Base-by-base conservation (phyloP, 2,888 invertebrate species). In the Drosophila nr. medialis region DNA sequence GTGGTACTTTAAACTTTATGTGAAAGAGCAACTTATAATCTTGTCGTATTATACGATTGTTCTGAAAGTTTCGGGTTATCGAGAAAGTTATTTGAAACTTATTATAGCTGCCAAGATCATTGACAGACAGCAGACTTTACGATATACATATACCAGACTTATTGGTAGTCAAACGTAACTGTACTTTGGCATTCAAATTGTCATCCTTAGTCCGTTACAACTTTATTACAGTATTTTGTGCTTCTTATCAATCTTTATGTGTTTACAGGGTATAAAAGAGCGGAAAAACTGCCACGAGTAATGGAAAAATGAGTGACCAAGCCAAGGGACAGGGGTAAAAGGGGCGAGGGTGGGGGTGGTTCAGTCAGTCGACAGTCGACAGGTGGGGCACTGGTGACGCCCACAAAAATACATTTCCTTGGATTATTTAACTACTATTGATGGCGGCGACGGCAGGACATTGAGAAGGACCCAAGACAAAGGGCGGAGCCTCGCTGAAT, bases 351-450 rank as follows among this genome's bases (percentile, higher is more conserved):
- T 32, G 27, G 18, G 13, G 18, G 30, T 62, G 32, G 29, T 21
- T 21, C 18, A 32, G 21, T 48, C 45, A 21, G 24, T 24, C 15
- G 45, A 24, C 45, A 45, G 45, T 21, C 45, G 45, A 45, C 29
- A 30, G 38, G 40, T 62, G 40, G 34, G 45, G 34, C 8, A 27
- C 32, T 48, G 49, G 64, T 56, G 67, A 80, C 86, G 77, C 86
- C 81, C 86, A 78, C 83, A 76, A 71, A 83, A 83, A 81, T 78
- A 81, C 81, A 83, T 86, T 86, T 81, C 72, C 84, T 85, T 82
- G 82, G 82, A 82, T 82, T 82, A 82, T 82, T 85, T 85, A 82
- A 85, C 85, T 85, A 80, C 82, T 78, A 81, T 80, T 83, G 80
- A 73, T 69, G 73, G 81, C 66, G 65, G 32, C 55, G 58, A 64